Percentiles rank a stretch among this genome's conserved stretches.
Conservation (phyloP, 2,797 vertebrate genomes). For the Gouania willdenowi region DNA sequence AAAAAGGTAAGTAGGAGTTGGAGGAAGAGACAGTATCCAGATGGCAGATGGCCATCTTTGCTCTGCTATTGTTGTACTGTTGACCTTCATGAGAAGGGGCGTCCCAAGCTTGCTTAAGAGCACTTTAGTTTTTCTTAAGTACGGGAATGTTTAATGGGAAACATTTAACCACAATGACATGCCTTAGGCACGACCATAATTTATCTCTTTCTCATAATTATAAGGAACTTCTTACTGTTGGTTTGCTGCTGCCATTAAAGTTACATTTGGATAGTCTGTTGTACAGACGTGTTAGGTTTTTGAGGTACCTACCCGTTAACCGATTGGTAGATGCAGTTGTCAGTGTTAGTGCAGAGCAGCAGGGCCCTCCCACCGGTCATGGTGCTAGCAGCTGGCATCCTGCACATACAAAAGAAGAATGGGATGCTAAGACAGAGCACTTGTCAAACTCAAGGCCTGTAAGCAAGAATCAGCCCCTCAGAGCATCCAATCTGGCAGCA, state of each 20-base stretch:
- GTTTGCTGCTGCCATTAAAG: too few species aligned
- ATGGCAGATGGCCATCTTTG: constrained; percentile 43
- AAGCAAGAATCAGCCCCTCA: constrained; percentile 10
- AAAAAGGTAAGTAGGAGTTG: constrained; percentile 36
- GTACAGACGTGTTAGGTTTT: not conserved
- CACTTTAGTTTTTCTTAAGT: constrained; percentile 4
- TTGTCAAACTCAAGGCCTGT: too few species aligned
- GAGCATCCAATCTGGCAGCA: too few species aligned
- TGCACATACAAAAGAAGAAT: constrained; percentile 46
- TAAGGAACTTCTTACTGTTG: not conserved
- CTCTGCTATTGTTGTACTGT: constrained; percentile 26
- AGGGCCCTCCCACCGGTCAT: constrained; percentile 81
- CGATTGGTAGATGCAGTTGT: constrained; percentile 82
- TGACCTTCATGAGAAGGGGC: constrained; percentile 7
- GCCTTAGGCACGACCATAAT: too few species aligned
- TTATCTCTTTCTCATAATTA: not conserved
- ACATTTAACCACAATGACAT: too few species aligned
- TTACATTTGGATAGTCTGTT: not conserved
- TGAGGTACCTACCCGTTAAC: constrained; percentile 70
- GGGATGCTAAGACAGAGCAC: too few species aligned
- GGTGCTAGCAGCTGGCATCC: constrained; percentile 84
- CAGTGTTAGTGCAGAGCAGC: constrained; percentile 81
- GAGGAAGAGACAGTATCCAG: constrained; percentile 40
- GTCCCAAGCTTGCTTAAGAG: constrained; percentile 3
- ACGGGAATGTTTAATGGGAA: not conserved